A percentile compares a stretch with the other conserved stretches of the same genome.
These are phyloP conservation scores for Cyprinodon diabolis DNA, from an alignment of 2,797 vertebrate species.

Conservation along the genomic window DNA sequence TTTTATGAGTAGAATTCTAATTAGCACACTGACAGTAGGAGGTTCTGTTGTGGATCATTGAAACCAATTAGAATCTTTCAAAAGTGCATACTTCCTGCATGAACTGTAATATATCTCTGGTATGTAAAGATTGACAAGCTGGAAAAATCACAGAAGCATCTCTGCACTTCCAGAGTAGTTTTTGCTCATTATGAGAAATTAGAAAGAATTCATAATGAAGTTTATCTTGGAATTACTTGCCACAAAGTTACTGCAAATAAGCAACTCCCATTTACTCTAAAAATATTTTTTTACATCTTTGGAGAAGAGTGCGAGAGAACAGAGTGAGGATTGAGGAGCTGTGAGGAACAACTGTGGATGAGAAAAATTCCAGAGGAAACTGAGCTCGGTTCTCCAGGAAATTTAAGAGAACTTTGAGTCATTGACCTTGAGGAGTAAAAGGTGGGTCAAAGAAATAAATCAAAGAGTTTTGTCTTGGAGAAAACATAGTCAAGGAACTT, in stretches of 20 bases:
- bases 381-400: too few species aligned
- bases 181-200: conserved; percentile 49
- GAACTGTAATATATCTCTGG: conserved; percentile 4
- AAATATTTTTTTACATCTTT: neutral
- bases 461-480: too few species aligned
- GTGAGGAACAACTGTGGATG: too few species aligned
- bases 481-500: too few species aligned
- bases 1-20: conserved; percentile 77
- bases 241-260: conserved; percentile 48
- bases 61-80: conserved; percentile 75
- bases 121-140: conserved; percentile 53
- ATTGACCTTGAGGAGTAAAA: too few species aligned
- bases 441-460: too few species aligned
- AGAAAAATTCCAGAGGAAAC: too few species aligned
- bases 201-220: conserved; percentile 55
- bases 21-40: conserved; percentile 75
- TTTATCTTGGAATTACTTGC: conserved; percentile 59
- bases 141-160: conserved; percentile 18
- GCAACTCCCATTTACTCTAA: conserved; percentile 12
- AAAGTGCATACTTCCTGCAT: conserved; percentile 22
- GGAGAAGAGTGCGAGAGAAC: too few species aligned
- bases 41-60: conserved; percentile 72
- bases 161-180: conserved; percentile 29
- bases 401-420: too few species aligned
- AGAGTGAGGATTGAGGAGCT: too few species aligned